Evolutionary conservation across 2,797 vertebrate genomes (phyloP), one percentile per base, ranked within the genome.

Genomic region (Mus caroli): DNA sequence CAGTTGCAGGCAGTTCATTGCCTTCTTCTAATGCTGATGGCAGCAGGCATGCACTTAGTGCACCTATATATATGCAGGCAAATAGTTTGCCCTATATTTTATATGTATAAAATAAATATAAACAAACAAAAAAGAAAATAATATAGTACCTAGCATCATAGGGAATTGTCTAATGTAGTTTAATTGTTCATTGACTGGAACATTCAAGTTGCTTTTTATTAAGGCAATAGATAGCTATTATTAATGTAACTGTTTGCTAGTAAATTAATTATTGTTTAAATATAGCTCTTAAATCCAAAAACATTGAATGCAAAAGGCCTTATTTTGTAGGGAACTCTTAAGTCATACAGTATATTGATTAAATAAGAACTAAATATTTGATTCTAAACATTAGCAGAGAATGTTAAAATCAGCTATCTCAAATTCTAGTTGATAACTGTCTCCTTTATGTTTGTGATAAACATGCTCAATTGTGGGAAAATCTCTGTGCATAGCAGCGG

Each of bases 211-310:
- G 3, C 8, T 80, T 77, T 96, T 95, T 86, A 95, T 94, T 92
- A 96, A 94, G 50, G 69, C 17, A 83, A 92, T 86, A 67, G 60
- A 76, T 88, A 71, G 64, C 60, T 96, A 78, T 96, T 96, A 93
- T 94, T 97, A 96, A 94, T 88, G 43, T 80, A 96, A 95, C 78
- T 75, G 54, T 56, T 76, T 97, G 28, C 82, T 93, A 73, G 90
- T 88, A 93, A 94, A 93, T 87, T 94, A 95, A 96, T 95, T 95
- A 96, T 92, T 96, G 14, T 94, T 95, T 95, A 94, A 91, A 92
- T 88, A 90, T 94, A 95, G 52, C 83, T 96, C 73, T 94, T 82
- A 88, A 96, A 82, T 56, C 15, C n/a, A 92, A 96, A 96, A 43
- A 50, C 88, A 94, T 54, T 31, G 95, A 75, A 93, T 75, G 76